Evolutionary conservation across 2,888 invertebrate species (phyloP).

Genomic region (Melanargia galathea): DNA sequence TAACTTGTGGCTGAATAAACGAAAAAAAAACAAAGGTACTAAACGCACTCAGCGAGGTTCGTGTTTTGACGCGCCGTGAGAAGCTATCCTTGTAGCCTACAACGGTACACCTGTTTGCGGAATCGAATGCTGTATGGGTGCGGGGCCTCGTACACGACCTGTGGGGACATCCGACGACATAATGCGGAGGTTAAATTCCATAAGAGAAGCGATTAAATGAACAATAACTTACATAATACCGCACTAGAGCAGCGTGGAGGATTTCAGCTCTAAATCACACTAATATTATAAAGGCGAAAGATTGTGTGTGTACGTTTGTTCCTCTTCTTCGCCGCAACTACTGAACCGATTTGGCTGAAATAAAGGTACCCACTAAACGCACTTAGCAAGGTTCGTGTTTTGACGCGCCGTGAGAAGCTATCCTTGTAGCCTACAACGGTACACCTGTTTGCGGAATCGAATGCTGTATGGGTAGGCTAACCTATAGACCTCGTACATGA

Average conservation of each 20-base stretch:
- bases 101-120: conserved; percentile 40
- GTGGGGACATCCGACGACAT: conserved; percentile 54
- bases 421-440: conserved; percentile 33
- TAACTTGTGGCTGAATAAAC: background rate
- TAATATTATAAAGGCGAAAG: too few species aligned
- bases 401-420: background rate
- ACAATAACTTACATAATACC: background rate
- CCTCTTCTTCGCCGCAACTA: too few species aligned
- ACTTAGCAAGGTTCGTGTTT: background rate
- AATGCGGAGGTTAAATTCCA: background rate
- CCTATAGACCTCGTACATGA: conserved; percentile 67
- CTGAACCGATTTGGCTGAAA: too few species aligned
- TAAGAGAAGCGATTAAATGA: conserved; percentile 17
- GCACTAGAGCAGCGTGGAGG: too few species aligned
- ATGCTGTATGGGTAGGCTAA: conserved; percentile 33
- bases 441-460: conserved; percentile 38
- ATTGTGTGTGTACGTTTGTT: too few species aligned
- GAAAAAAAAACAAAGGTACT: background rate
- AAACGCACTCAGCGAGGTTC: background rate
- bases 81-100: conserved; percentile 19
- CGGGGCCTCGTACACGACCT: conserved; percentile 65
- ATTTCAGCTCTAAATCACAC: too few species aligned
- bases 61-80: background rate
- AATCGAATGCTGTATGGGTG: conserved; percentile 32
- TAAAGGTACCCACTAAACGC: background rate